Evolutionary conservation across 2,113 vertebrate species (phyloP), one percentile per base, ranked within the genome.

Genomic region (Tragelaphus buxtoni): DNA sequence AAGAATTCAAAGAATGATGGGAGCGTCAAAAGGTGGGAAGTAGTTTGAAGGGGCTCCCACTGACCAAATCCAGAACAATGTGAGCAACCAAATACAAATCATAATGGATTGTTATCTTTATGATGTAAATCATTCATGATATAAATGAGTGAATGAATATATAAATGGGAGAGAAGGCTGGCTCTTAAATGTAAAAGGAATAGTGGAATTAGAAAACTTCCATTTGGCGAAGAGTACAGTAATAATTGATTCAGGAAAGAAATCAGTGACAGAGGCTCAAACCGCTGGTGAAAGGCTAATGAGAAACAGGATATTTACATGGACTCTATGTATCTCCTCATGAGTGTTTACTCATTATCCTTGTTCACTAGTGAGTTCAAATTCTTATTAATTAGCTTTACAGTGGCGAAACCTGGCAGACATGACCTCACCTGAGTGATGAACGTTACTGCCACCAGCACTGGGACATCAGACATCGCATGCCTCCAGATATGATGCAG

Each of bases 281-380:
- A 32, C 56, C 0, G 6, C 63, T 1, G 12, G 76, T 7, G 69
- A 60, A 39, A 76, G 90, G 87, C 74, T 9, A 12, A 13, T 22
- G 83, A 63, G 63, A 86, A 79, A 9, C 55, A 3, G 91, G 84
- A 8, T 12, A 7, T 56, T 45, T 47, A 9, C 83, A 11, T 8
- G 12, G 72, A 42, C 74, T 49, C 51, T 1, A 9, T 1, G 0
- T 17, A 3, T 20, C 72, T 69, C 79, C 60, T 35, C 55, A 10
- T 2, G 14, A 55, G 83, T 26, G 9, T 45, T 47, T 32, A 24
- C 83, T 61, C 13, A 39, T 92, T 39, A 83, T 79, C 89, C 51
- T 77, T 86, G 45, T 58, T 72, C 35, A 47, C 76, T 82, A 74
- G 77, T 80, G 87, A 89, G 80, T 72, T 86, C 79, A 61, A 63